Evolutionary conservation across 1,140 invertebrate species (phyloP).

Genomic region (Hyposmocoma kahamanoa): DNA sequence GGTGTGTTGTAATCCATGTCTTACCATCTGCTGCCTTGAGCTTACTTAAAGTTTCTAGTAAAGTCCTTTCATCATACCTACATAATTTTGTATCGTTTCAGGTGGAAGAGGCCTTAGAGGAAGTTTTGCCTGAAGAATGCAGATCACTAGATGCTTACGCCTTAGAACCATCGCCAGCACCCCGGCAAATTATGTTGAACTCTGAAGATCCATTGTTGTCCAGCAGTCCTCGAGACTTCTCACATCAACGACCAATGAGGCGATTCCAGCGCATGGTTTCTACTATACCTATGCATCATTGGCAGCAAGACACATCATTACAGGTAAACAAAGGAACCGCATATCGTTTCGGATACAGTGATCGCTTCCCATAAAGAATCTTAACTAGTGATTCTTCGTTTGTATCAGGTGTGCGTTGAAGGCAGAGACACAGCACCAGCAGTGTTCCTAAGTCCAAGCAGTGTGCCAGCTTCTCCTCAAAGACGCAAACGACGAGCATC

Average conservation of each 20-base stretch:
- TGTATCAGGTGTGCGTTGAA: slow-evolving; percentile 54
- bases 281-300: slow-evolving; percentile 38
- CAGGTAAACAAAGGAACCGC: slow-evolving; percentile 31
- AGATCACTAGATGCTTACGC: slow-evolving; percentile 77
- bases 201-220: slow-evolving; percentile 88
- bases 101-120: slow-evolving; percentile 86
- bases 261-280: slow-evolving; percentile 57
- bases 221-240: slow-evolving; percentile 86
- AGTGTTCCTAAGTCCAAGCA: slow-evolving; percentile 85
- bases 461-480: slow-evolving; percentile 77
- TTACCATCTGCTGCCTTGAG: too few species aligned
- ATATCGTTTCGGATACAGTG: too few species aligned
- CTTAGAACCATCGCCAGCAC: slow-evolving; percentile 77
- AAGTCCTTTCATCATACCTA: not conserved
- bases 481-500: slow-evolving; percentile 74
- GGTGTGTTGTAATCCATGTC: too few species aligned
- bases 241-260: slow-evolving; percentile 77
- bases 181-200: slow-evolving; percentile 82
- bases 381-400: too few species aligned
- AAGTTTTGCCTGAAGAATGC: slow-evolving; percentile 85
- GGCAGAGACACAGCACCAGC: slow-evolving; percentile 70
- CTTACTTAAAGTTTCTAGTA: too few species aligned
- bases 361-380: too few species aligned
- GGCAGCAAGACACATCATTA: slow-evolving; percentile 53
- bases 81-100: slow-evolving; percentile 15